Evolutionary conservation across 2,113 vertebrate species (phyloP).

Genomic region (Brachionichthys hirsutus): DNA sequence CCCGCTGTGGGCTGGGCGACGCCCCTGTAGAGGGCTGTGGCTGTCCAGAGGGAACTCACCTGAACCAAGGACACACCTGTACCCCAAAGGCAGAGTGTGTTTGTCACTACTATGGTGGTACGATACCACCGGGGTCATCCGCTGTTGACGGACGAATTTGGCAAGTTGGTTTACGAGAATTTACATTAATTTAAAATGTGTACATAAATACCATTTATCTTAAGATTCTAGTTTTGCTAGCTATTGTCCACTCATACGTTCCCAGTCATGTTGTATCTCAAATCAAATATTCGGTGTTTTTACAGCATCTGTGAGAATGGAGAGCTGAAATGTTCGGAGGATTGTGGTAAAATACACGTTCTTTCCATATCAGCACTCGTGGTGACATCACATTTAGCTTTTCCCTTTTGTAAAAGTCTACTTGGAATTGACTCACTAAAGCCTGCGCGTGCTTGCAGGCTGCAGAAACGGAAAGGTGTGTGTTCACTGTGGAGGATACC

Average conservation of each 20-base stretch:
- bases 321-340: conserved; percentile 54
- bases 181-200: not conserved
- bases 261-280: not conserved
- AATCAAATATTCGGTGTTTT: conserved; percentile 7
- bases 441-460: too few species aligned
- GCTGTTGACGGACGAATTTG: conserved; percentile 65
- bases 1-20: conserved; percentile 49
- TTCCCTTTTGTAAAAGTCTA: too few species aligned
- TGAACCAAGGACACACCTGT: conserved; percentile 51
- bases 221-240: not conserved
- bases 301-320: conserved; percentile 71
- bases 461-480: conserved; percentile 62
- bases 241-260: too few species aligned
- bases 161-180: conserved; percentile 46
- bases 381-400: not conserved
- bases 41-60: conserved; percentile 65
- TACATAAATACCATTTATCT: not conserved
- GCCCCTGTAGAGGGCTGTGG: conserved; percentile 74
- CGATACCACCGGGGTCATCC: conserved; percentile 40
- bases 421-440: too few species aligned
- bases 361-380: not conserved
- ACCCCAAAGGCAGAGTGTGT: conserved; percentile 49
- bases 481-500: conserved; percentile 57
- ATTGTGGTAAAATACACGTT: conserved; percentile 58
- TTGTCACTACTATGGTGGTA: conserved; percentile 41